Percentiles rank a stretch among this genome's conserved stretches.
Conservation (phyloP, 2,797 vertebrate genomes). For the Numenius phaeopus region DNA sequence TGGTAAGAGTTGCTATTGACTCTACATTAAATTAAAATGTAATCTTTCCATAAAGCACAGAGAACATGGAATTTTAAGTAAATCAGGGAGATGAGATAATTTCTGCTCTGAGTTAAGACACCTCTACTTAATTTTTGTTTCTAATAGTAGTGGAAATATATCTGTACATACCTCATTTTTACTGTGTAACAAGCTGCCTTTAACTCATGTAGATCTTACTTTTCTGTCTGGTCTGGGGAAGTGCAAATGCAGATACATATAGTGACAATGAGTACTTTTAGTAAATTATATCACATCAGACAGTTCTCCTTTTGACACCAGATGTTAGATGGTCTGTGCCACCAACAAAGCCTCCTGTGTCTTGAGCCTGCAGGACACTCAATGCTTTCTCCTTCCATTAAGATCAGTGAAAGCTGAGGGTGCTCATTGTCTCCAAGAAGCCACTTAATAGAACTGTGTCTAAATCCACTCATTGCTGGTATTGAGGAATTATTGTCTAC, state of each 20-base stretch:
- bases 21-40: neutral
- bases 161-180: neutral
- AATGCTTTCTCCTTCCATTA: neutral
- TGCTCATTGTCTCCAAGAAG: neutral
- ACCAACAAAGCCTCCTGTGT: neutral
- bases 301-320: neutral
- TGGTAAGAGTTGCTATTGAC: neutral
- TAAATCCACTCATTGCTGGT: neutral
- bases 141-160: neutral
- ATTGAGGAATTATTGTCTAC: neutral
- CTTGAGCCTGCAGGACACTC: neutral
- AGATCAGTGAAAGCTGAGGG: neutral
- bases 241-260: neutral
- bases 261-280: neutral
- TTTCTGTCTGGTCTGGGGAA: neutral
- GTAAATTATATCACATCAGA: neutral
- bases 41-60: neutral
- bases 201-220: neutral
- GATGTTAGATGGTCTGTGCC: neutral
- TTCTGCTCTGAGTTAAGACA: neutral
- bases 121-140: neutral
- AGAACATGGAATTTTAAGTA: neutral
- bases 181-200: neutral
- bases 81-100: neutral
- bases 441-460: neutral